phyloP scores from a whole-genome alignment of 2,113 vertebrate genomes.

The Potamarius usumacintae region DNA sequence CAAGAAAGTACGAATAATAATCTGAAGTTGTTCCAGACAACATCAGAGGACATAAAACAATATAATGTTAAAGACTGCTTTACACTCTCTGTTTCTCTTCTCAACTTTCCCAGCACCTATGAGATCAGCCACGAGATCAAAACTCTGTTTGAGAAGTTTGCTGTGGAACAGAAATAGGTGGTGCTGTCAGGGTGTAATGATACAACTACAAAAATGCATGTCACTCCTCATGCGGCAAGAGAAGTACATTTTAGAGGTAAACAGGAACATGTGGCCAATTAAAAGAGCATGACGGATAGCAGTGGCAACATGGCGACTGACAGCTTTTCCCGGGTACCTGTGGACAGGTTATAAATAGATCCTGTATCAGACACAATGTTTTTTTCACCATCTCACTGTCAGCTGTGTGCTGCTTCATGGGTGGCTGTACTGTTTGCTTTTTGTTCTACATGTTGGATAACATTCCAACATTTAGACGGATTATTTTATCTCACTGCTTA shows the following conservation, averaged over 20 bases:
- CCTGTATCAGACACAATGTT: conserved; percentile 38
- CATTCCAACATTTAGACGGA: neutral
- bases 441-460: neutral
- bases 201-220: conserved; percentile 39
- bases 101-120: neutral
- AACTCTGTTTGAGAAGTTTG: conserved; percentile 4
- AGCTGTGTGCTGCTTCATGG: conserved; percentile 30
- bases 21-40: neutral
- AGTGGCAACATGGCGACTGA: conserved; percentile 30
- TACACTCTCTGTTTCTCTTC: neutral
- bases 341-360: conserved; percentile 49
- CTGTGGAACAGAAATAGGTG: neutral
- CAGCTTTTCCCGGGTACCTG: conserved; percentile 43
- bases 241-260: conserved; percentile 49
- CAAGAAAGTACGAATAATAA: conserved; percentile 23
- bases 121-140: neutral
- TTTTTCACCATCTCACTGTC: conserved; percentile 32
- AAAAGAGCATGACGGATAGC: conserved; percentile 52
- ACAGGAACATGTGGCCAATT: conserved; percentile 53
- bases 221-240: conserved; percentile 30
- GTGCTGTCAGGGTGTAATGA: conserved; percentile 19
- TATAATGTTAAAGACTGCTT: conserved; percentile 7
- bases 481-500: neutral
- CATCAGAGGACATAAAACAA: conserved; percentile 17
- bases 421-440: conserved; percentile 32